A percentile compares a stretch with the other conserved stretches of the same genome.
Conservation (phyloP, 23 tunicate species). For the Ascidia mentula region DNA sequence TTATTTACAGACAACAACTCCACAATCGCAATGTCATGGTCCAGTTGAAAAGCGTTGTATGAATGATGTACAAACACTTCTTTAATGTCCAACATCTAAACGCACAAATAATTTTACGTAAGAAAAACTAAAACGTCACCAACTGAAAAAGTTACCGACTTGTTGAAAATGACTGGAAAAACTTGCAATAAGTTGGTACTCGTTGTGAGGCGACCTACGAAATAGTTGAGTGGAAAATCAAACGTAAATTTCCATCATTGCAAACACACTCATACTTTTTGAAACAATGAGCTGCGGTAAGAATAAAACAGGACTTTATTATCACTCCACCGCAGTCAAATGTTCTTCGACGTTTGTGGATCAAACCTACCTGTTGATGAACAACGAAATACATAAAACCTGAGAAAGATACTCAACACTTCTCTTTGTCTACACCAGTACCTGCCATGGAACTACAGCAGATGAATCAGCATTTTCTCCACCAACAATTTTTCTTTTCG, state of each 20-base stretch:
- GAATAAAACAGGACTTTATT: not conserved
- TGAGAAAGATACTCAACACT: no score
- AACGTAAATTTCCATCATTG: not conserved
- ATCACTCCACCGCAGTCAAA: constrained; percentile 22
- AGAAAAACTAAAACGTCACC: not conserved
- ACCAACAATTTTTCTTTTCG: not conserved
- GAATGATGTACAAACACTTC: not conserved
- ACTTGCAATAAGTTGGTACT: not conserved
- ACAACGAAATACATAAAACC: not conserved
- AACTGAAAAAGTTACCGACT: not conserved
- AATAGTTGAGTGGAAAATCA: not conserved
- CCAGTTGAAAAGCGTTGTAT: not conserved
- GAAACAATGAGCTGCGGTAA: constrained; percentile 25
- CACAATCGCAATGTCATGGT: not conserved
- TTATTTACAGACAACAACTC: not conserved
- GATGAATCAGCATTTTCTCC: not conserved
- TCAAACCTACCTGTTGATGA: constrained; percentile 13
- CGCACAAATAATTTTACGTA: not conserved
- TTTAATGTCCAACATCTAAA: not conserved
- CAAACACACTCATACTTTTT: constrained; percentile 12
- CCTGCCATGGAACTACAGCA: not conserved
- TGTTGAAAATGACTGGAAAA: not conserved
- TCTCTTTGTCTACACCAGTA: not conserved
- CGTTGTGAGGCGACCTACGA: not conserved
- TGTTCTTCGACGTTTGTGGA: not conserved